These are phyloP conservation scores for Dromococcyx pavoninus DNA, from an alignment of 2,797 vertebrate genomes.

Conservation along the genomic window DNA sequence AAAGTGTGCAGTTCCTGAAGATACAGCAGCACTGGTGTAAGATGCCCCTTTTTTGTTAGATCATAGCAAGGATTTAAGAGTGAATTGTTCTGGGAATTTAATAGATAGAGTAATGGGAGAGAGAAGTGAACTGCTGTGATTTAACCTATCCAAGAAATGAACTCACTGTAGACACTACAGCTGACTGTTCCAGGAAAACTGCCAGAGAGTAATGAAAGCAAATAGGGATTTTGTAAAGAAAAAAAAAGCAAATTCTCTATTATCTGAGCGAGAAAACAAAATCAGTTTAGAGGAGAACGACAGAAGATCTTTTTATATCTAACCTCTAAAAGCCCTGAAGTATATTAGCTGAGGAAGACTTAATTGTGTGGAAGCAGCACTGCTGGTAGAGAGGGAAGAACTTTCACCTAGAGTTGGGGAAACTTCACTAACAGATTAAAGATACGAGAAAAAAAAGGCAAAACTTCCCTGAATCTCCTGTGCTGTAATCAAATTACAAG, in stretches of 20 bases:
- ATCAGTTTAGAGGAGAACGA: neutral
- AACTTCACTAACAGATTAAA: neutral
- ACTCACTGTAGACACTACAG: neutral
- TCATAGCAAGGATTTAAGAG: neutral
- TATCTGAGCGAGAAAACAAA: conserved; percentile 6
- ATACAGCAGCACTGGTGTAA: neutral
- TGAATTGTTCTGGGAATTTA: neutral
- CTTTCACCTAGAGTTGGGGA: neutral
- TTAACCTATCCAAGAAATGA: conserved; percentile 20
- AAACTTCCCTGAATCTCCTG: neutral
- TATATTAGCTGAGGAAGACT: neutral
- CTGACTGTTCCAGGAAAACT: conserved; percentile 26
- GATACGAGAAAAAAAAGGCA: neutral
- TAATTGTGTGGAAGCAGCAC: conserved; percentile 4
- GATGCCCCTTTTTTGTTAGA: neutral
- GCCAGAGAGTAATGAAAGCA: conserved; percentile 28
- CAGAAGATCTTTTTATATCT: conserved; percentile 18
- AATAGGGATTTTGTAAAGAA: neutral
- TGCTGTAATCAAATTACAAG: neutral
- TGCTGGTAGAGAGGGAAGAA: neutral
- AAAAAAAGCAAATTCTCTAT: neutral
- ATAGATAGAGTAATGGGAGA: neutral
- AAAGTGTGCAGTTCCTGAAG: neutral
- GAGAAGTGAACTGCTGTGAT: neutral
- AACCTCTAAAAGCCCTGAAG: conserved; percentile 20